Base-by-base conservation (phyloP, 2,888 invertebrate genomes). In the Ashinkailepas kermadecensis region DNA sequence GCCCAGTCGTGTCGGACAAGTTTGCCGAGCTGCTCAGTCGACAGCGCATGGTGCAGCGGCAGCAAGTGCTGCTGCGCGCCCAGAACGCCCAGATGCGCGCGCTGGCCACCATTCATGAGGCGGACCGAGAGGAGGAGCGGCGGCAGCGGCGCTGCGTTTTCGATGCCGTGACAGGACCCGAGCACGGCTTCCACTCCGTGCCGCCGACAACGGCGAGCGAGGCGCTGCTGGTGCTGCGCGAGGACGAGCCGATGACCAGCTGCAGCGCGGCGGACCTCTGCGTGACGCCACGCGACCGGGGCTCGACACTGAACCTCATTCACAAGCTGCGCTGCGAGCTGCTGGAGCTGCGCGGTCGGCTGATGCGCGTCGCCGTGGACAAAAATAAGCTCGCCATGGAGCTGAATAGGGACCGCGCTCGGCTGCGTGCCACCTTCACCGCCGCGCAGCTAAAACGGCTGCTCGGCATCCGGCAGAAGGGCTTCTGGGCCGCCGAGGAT, bases 311-410 rank as follows among this genome's bases (percentile, higher is more conserved):
- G 9, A 9, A 18, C 15, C 54, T 74, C 54, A 11, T 74, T 10
- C 74, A 74, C 56, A 21, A 21, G 54, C 74, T 74, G 74, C 74
- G 74, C 21, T 56, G 74, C 74, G 74, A 74, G 74, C 54, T 74
- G 74, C 74, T 74, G 18, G 74, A 74, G 56, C 74, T 74, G 74
- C 74, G 74, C 21, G 74, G 54, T 18, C 18, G 18, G 54, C 13
- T 54, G 21, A 54, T 74, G 74, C 74, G 74, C 11, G 56, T 56
- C 21, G 10, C 74, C 74, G 15, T 54, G 13, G 74, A 39, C 10
- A 54, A 56, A 21, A 74, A 74, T 21, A 9, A 54, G 56, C 23
- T 74, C 18, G 74, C 74, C 9, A 18, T 10, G 21, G 18, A 74
- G 74, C 74, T 74, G 56, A 74, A 74, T 56, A 18, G 56, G 7